Base-by-base conservation (phyloP, 2,113 vertebrate genomes). In the Dasyurus viverrinus region DNA sequence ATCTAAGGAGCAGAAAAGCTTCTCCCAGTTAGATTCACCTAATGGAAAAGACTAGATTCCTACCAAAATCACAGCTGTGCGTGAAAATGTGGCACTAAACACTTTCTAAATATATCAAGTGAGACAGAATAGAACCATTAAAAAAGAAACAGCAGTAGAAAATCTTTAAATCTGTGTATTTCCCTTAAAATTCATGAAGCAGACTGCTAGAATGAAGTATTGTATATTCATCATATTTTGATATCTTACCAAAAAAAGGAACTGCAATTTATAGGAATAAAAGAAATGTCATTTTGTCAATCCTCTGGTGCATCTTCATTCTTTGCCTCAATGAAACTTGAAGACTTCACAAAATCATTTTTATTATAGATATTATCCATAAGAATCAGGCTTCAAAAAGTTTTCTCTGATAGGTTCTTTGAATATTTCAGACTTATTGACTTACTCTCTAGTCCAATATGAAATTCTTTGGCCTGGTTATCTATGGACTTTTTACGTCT, bases 111-210 rank as follows among this genome's bases (percentile, higher is more conserved):
- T 0, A 53, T 0, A 42, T 53, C 11, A 89, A 84, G 2, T 36
- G 26, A 42, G 16, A 93, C 54, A 89, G 55, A 94, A 89, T 2
- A 42, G 0, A 96, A 93, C 27, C 48, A 53, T 76, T 84, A 92
- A 76, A 92, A 93, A 94, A 57, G 93, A 93, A 23, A 11, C 19
- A 89, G 68, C 46, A 90, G 9, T 2, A 54, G 9, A 48, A 92
- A 94, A 60, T 42, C 57, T 0, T 25, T 95, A 50, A 91, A 93
- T 52, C 3, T 76, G 22, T 91, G 30, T 60, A 6, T 76, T 46
- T 84, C 27, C 24, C 54, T 90, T 8, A 93, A 94, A 90, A 97
- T 55, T 68, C 8, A 94, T 10, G 2, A 96, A 95, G 55, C 94
- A 89, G 3, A 1, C 0, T 10, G 36, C 0, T 68, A 92, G 36